These are phyloP conservation scores for Ernsta delagoae DNA, from an alignment of 2,888 invertebrate species.

Conservation along the genomic window DNA sequence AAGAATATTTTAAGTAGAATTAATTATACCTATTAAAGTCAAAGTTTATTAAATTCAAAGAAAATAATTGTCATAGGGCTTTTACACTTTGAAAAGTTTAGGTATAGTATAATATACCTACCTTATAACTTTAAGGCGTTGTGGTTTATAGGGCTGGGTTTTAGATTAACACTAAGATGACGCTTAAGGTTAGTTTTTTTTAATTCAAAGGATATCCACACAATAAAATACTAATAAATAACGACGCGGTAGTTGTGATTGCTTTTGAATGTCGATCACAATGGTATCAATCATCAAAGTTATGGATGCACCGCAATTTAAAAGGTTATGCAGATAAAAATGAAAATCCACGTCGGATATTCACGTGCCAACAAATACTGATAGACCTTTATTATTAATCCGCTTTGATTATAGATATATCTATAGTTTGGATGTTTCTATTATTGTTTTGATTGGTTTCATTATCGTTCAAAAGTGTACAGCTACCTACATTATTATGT, in stretches of 20 bases:
- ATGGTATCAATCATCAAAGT: slow-evolving; percentile 18
- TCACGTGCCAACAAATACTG: slow-evolving; percentile 22
- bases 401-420: not conserved
- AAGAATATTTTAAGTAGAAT: no score
- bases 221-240: not conserved
- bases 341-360: slow-evolving; percentile 22
- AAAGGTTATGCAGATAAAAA: slow-evolving; percentile 33
- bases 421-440: not conserved
- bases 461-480: no score
- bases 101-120: no score
- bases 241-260: not conserved
- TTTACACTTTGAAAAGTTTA: no score
- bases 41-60: no score
- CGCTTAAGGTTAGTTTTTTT: no score
- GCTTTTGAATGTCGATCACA: slow-evolving; percentile 14
- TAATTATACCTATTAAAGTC: no score
- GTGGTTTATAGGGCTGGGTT: no score
- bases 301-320: slow-evolving; percentile 17
- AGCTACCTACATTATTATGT: no score
- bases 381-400: slow-evolving; percentile 1
- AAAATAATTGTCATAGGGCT: no score
- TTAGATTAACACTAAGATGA: no score
- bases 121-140: no score
- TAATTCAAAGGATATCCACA: not conserved
- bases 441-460: not conserved